Base-by-base conservation (phyloP, 1,140 invertebrate genomes). In the Brevipalpus yothersi region DNA sequence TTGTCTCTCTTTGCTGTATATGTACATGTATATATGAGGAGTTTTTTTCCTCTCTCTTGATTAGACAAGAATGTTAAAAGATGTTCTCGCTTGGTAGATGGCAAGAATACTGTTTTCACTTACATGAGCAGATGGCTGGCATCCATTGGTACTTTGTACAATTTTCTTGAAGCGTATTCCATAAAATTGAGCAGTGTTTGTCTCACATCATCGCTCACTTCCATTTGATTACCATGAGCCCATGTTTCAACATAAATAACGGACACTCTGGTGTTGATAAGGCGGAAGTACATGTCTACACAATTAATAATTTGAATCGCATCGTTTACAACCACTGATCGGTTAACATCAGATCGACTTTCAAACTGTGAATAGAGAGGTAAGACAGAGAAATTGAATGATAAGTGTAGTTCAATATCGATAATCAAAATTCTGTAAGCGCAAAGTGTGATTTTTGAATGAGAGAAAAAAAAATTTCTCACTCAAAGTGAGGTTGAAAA, bases 201-300 rank as follows among this genome's bases (percentile, higher is more conserved):
- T 51, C 72, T 61, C n/a, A 72, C 66, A 59, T 69, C 68, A 53
- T 61, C 56, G 40, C 61, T 65, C 42, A 81, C 80, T 67, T 90
- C 86, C 68, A 93, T 86, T 69, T 85, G 82, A 69, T 80, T 81
- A 59, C 80, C 78, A 66, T 84, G 79, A 68, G 84, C 82, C 91
- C 91, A 96, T 53, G 89, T 89, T 76, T 96, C 91, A 70, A 94
- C 82, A 73, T 95, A 95, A 47, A 92, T 84, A 62, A 96, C 81
- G 12, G 88, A 88, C 23, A 94, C 83, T 64, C 89, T 76, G 19
- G 91, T 92, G 67, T 88, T 91, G 65, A 95, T 76, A 39, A 84
- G 86, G 62, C 88, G 81, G 74, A 88, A 91, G 71, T 92, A 93
- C 80, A 93, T 75, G 76, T 95, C 90, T 58, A 88, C 88, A 70